phyloP scores from a whole-genome alignment of 2,113 vertebrate species.

The Haemorhous mexicanus region DNA sequence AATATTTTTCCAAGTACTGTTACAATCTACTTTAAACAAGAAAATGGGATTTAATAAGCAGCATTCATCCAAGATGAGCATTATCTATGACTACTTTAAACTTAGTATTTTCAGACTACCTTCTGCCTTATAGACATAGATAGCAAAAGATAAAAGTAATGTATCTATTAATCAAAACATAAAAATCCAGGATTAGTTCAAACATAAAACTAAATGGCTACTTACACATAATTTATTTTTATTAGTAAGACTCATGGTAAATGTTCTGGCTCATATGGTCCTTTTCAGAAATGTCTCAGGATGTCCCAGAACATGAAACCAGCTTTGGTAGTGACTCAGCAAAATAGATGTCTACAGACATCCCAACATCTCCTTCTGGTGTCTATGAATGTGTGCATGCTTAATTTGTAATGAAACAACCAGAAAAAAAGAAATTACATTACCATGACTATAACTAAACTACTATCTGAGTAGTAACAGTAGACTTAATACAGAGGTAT shows the following conservation, averaged over 20 bases:
- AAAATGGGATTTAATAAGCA: background rate
- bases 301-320: background rate
- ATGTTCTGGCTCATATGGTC: constrained; percentile 26
- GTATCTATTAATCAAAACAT: constrained; percentile 5
- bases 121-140: background rate
- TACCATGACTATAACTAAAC: background rate
- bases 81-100: constrained; percentile 8
- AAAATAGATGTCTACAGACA: background rate
- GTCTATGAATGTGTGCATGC: background rate
- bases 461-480: background rate
- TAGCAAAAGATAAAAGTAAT: background rate
- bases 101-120: background rate
- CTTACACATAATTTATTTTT: constrained; percentile 53
- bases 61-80: background rate
- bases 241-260: constrained; percentile 38
- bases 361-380: background rate
- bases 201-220: background rate
- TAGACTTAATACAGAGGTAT: background rate
- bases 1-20: background rate
- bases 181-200: background rate
- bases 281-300: constrained; percentile 44
- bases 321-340: background rate
- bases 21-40: background rate
- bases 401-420: background rate
- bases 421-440: background rate